A percentile compares a stretch with the other conserved stretches of the same genome.
These are phyloP conservation scores for Ianthella basta DNA, from an alignment of 37 sponge, comb jelly and placozoan species.

Conservation along the genomic window DNA sequence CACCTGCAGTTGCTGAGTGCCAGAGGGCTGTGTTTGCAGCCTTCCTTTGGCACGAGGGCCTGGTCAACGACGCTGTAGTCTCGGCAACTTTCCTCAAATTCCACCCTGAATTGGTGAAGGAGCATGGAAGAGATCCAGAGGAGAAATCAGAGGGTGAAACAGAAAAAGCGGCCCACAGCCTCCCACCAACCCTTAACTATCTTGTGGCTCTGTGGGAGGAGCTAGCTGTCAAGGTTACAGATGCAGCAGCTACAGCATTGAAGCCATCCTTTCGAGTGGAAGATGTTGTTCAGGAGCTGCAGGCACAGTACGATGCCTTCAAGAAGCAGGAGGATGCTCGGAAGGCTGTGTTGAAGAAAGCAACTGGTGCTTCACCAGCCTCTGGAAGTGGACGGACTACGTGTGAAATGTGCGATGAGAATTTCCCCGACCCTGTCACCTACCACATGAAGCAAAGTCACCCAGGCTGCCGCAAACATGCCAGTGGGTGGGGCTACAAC, in stretches of 20 bases:
- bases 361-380: constrained; percentile 3
- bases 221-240: constrained; percentile 62
- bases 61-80: constrained; percentile 92
- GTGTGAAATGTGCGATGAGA: constrained; percentile 94
- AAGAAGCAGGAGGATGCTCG: constrained; percentile 72
- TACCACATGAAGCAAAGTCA: constrained; percentile 96
- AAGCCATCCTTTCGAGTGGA: constrained; percentile 55
- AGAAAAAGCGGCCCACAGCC: constrained; percentile 33
- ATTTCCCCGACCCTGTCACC: constrained; percentile 90
- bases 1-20: constrained; percentile 91
- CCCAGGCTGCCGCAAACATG: constrained; percentile 89
- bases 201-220: constrained; percentile 88
- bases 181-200: constrained; percentile 79
- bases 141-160: constrained; percentile 24
- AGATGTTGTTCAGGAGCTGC: constrained; percentile 55
- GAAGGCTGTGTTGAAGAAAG: constrained; percentile 69
- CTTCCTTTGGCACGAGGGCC: constrained; percentile 94
- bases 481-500: constrained; percentile 98
- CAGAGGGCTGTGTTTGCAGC: constrained; percentile 92
- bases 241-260: constrained; percentile 29
- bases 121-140: constrained; percentile 40
- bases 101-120: constrained; percentile 72
- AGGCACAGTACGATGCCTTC: constrained; percentile 62
- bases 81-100: constrained; percentile 93
- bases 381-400: constrained; percentile 63